Base-by-base conservation (phyloP, 1,140 invertebrate genomes). In the Drosophila sechellia region DNA sequence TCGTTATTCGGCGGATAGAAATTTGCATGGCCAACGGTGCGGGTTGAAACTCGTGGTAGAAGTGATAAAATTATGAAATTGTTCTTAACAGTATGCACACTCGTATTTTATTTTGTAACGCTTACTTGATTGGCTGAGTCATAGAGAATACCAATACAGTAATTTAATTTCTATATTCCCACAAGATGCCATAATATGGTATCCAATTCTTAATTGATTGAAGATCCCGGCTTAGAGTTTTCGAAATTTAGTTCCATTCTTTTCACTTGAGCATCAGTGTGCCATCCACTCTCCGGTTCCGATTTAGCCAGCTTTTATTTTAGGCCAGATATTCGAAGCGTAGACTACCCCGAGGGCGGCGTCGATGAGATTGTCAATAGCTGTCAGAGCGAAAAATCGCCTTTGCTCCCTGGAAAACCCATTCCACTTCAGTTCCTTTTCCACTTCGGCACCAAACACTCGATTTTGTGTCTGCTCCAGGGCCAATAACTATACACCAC, bases 301-400 rank as follows among this genome's bases (percentile, higher is more conserved):
- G 10, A 20, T 52, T 12, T 57, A 42, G 54, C 37, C 13, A 31
- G 37, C 10, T 42, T 63, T 12, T 11, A 27, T 48, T 56, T 55
- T 20, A 15, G 61, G 12, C 35, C 50, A 56, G 66, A 55, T 25
- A 46, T 40, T 10, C 35, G 10, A n/a, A 56, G 31, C 8, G 13
- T 13, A 54, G 8, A 1, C 11, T 17, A 17, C 43, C 49, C 49
- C 50, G 34, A 57, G 49, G 66, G 50, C 20, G 76, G 66, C 83
- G 55, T 20, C 20, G 83, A 43, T 27, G 37, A 39, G 25, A 58
- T 42, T 87, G 83, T 86, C 81, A 81, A 74, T 78, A 70, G 43
- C 81, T 81, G 69, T 81, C 83, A 79, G 58, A 63, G 15, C 57
- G 43, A 63, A 34, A 58, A 39, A 31, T 5, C n/a, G 54, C 20